These are phyloP conservation scores for Drosophila repletoides DNA, from an alignment of 1,140 invertebrate species.

Conservation along the genomic window DNA sequence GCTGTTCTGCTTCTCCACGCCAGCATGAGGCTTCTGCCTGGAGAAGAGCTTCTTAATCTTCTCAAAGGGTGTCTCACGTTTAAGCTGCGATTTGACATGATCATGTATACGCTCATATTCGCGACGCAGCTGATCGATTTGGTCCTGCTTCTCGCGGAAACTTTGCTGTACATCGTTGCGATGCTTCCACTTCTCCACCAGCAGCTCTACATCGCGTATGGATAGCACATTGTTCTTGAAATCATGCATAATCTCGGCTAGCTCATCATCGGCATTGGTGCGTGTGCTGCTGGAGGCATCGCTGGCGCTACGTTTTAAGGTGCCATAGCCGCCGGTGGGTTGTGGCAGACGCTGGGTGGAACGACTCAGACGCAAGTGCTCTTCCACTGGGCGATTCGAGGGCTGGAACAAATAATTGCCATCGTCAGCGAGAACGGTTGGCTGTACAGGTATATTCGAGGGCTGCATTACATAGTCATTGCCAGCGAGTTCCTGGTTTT, in stretches of 20 bases:
- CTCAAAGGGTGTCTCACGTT: slow-evolving; percentile 90
- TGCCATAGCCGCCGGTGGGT: slow-evolving; percentile 52
- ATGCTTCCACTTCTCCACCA: slow-evolving; percentile 92
- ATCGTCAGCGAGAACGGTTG: slow-evolving; percentile 31
- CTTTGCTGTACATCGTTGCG: slow-evolving; percentile 93
- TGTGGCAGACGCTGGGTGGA: slow-evolving; percentile 34
- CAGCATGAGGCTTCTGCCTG: slow-evolving; percentile 84
- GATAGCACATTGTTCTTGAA: slow-evolving; percentile 95
- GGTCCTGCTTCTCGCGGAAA: slow-evolving; percentile 91
- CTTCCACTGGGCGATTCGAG: slow-evolving; percentile 84
- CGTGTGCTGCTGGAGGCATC: slow-evolving; percentile 63
- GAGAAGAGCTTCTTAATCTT: slow-evolving; percentile 90
- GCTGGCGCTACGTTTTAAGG: slow-evolving; percentile 70
- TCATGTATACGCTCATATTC: slow-evolving; percentile 92
- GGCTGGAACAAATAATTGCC: slow-evolving; percentile 85
- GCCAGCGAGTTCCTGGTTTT: slow-evolving; percentile 64
- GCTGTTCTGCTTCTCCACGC: slow-evolving; percentile 36
- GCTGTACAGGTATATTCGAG: slow-evolving; percentile 67
- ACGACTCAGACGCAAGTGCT: slow-evolving; percentile 44
- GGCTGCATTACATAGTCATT: slow-evolving; percentile 81
- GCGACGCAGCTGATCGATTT: slow-evolving; percentile 89
- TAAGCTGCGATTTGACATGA: slow-evolving; percentile 87
- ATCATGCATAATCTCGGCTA: slow-evolving; percentile 93
- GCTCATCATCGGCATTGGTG: slow-evolving; percentile 87
- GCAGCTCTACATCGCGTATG: slow-evolving; percentile 91